A percentile compares a stretch with the other conserved stretches of the same genome.
These are phyloP conservation scores for Microtus pennsylvanicus DNA, from an alignment of 2,113 vertebrate genomes.

Conservation along the genomic window DNA sequence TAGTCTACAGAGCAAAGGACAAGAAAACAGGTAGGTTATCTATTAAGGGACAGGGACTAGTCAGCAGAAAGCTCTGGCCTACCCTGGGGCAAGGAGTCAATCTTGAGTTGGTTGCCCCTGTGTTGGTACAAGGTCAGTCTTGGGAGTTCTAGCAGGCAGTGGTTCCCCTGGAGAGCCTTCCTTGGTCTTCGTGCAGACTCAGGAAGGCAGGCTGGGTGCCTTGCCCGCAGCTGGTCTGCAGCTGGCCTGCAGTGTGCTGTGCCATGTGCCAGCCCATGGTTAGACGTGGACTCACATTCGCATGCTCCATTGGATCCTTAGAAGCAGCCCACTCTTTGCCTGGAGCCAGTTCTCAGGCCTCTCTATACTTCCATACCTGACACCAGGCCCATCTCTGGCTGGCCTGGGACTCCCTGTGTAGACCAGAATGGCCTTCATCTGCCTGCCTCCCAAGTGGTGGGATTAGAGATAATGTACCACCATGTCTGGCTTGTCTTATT, in stretches of 20 bases:
- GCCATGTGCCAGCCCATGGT: neutral
- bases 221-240: neutral
- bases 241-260: neutral
- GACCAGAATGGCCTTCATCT: neutral
- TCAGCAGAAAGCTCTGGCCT: neutral
- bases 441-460: neutral
- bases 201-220: too few species aligned
- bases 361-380: rapidly evolving
- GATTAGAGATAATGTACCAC: neutral
- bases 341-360: too few species aligned
- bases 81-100: neutral
- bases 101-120: neutral
- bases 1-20: constrained; percentile 99
- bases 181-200: too few species aligned
- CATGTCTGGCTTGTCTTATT: neutral
- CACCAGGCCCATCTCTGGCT: neutral
- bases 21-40: constrained; percentile 93
- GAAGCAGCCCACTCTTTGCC: neutral
- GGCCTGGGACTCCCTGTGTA: too few species aligned
- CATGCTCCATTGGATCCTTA: neutral
- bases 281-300: neutral
- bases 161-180: neutral
- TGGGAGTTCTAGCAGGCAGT: neutral
- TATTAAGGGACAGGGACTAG: too few species aligned
- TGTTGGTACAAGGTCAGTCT: too few species aligned